A percentile compares a stretch with the other conserved stretches of the same genome.
Conservation (phyloP, 2,888 invertebrate genomes). For the Leucoma salicis region DNA sequence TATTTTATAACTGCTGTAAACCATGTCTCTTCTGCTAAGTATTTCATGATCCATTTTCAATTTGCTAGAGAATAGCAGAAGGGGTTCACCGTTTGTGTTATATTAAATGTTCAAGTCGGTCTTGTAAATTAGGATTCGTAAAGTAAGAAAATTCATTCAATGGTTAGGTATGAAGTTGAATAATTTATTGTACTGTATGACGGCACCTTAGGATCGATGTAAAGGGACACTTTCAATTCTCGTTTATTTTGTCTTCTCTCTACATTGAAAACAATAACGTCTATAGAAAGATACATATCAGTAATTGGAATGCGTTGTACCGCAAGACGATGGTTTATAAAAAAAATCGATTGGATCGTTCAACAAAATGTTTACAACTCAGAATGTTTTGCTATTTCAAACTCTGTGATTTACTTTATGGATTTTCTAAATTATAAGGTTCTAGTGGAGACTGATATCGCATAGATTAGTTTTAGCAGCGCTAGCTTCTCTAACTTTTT, state of each 20-base stretch:
- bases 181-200: constrained; percentile 53
- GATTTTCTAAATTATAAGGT: constrained; percentile 81
- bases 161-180: constrained; percentile 69
- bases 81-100: constrained; percentile 42
- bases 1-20: constrained; percentile 36
- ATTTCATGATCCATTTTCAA: constrained; percentile 36
- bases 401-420: constrained; percentile 81
- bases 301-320: constrained; percentile 61
- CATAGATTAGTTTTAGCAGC: constrained; percentile 82
- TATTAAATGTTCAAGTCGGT: constrained; percentile 58
- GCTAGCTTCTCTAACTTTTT: constrained; percentile 79
- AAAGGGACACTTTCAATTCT: constrained; percentile 72
- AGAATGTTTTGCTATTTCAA: constrained; percentile 77
- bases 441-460: constrained; percentile 82
- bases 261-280: constrained; percentile 61
- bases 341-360: constrained; percentile 43
- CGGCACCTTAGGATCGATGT: constrained; percentile 72
- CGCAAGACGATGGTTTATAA: constrained; percentile 56
- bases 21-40: constrained; percentile 41
- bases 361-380: constrained; percentile 62
- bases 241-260: constrained; percentile 55
- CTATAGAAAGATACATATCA: constrained; percentile 80
- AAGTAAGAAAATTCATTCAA: constrained; percentile 69
- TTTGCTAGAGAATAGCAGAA: constrained; percentile 32
- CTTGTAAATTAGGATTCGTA: constrained; percentile 69